These are phyloP conservation scores for Drosophila parvula DNA, from an alignment of 1,140 invertebrate species.

Conservation along the genomic window DNA sequence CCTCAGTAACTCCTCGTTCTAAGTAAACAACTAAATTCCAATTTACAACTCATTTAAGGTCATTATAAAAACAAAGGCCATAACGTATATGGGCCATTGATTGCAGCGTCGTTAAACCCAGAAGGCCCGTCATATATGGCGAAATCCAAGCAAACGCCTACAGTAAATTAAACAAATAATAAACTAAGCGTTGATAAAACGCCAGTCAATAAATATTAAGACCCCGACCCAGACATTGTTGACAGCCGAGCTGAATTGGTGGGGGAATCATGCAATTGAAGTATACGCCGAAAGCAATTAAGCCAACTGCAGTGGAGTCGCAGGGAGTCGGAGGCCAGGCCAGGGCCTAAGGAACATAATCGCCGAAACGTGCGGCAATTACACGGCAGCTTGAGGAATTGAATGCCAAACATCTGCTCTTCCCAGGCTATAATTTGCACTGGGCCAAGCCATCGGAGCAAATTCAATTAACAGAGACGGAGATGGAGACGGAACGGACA, in stretches of 20 bases:
- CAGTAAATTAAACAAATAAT: conserved; percentile 50
- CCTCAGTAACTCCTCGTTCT: neutral
- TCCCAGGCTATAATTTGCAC: conserved; percentile 45
- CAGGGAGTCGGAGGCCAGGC: conserved; percentile 37
- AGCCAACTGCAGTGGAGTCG: conserved; percentile 48
- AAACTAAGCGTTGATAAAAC: conserved; percentile 35
- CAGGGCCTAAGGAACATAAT: conserved; percentile 74
- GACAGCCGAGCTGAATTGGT: conserved; percentile 9
- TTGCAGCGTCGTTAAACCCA: neutral
- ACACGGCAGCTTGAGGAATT: conserved; percentile 69
- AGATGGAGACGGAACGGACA: conserved; percentile 30
- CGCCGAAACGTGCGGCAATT: conserved; percentile 79
- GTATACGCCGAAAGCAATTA: conserved; percentile 52
- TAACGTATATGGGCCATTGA: conserved; percentile 12
- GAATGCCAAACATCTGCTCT: conserved; percentile 70
- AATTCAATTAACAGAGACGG: conserved; percentile 73
- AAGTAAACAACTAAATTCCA: conserved; percentile 1
- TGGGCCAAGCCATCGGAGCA: conserved; percentile 27
- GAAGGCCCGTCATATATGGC: conserved; percentile 9
- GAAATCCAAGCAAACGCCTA: conserved; percentile 5
- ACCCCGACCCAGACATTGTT: conserved; percentile 31
- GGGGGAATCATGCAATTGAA: conserved; percentile 39
- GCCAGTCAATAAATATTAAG: conserved; percentile 34
- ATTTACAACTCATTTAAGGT: conserved; percentile 21
- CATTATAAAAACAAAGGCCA: conserved; percentile 12